These are phyloP conservation scores for Oncorhynchus keta DNA, from an alignment of 2,113 vertebrate genomes.

Conservation along the genomic window DNA sequence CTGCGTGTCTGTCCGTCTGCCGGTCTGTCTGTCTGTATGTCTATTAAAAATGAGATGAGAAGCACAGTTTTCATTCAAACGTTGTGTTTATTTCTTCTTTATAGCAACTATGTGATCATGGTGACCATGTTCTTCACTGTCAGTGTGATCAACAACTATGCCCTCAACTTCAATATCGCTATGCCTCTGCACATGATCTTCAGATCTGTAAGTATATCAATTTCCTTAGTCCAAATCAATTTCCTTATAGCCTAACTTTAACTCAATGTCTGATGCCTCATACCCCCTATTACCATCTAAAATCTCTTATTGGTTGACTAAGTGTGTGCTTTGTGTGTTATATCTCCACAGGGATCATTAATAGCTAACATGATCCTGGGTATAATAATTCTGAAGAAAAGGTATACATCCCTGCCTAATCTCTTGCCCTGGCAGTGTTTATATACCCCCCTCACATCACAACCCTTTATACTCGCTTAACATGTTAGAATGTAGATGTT, in stretches of 20 bases:
- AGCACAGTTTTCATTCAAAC: background rate
- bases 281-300: background rate
- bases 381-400: slow-evolving; percentile 93
- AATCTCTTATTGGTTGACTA: background rate
- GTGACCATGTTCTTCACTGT: slow-evolving; percentile 97
- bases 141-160: slow-evolving; percentile 96
- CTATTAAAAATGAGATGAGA: background rate
- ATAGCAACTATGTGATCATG: slow-evolving; percentile 90
- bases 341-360: slow-evolving; percentile 85
- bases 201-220: slow-evolving; percentile 84
- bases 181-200: slow-evolving; percentile 99
- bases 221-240: slow-evolving; percentile 4
- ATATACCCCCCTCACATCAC: background rate
- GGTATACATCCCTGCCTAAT: slow-evolving; percentile 66
- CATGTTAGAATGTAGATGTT: background rate
- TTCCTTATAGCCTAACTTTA: too few relatives aligned
- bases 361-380: slow-evolving; percentile 97
- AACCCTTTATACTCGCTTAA: background rate
- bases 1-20: too few relatives aligned
- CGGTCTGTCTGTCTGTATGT: too few relatives aligned
- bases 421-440: background rate
- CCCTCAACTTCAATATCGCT: slow-evolving; percentile 93
- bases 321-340: slow-evolving; percentile 7
- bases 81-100: background rate
- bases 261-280: background rate